Evolutionary conservation across 2,888 invertebrate species (phyloP).

Genomic region (Agonopterix subpropinquella): DNA sequence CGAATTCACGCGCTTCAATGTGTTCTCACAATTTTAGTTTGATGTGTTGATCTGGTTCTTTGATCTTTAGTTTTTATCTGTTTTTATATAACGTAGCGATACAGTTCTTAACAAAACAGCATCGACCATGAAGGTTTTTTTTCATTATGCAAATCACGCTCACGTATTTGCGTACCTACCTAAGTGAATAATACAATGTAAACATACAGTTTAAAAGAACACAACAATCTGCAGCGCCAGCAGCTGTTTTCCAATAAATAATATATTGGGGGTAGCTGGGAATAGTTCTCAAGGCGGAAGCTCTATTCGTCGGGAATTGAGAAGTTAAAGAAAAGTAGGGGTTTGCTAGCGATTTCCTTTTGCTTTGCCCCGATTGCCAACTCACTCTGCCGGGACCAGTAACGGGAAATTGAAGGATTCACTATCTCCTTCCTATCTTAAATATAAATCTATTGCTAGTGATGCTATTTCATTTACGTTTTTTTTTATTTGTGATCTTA

Average conservation of each 20-base stretch:
- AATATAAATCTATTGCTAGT: slow-evolving; percentile 9
- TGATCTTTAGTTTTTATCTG: no score
- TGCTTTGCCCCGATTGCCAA: slow-evolving; percentile 5
- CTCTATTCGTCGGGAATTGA: slow-evolving; percentile 35
- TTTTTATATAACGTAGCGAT: no score
- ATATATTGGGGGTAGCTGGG: slow-evolving; percentile 31
- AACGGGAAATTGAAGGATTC: slow-evolving; percentile 11
- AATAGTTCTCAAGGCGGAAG: slow-evolving; percentile 35
- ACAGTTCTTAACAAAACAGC: no score
- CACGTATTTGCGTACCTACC: no score
- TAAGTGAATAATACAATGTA: no score
- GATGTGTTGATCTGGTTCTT: background rate
- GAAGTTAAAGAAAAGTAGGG: slow-evolving; percentile 40
- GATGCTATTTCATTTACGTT: slow-evolving; percentile 9
- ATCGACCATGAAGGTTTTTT: no score
- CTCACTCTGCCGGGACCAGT: background rate
- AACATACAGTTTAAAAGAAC: background rate
- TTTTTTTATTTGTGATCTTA: slow-evolving; percentile 1
- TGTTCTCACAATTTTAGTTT: background rate
- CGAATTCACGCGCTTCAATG: no score
- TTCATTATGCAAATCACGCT: no score
- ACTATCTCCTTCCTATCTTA: slow-evolving; percentile 13
- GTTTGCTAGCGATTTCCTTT: slow-evolving; percentile 13
- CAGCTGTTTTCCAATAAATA: slow-evolving; percentile 35
- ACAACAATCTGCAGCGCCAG: slow-evolving; percentile 1